A percentile compares a stretch with the other conserved stretches of the same genome.
Conservation (phyloP, 2,888 invertebrate species). For the Tenthredo notha region DNA sequence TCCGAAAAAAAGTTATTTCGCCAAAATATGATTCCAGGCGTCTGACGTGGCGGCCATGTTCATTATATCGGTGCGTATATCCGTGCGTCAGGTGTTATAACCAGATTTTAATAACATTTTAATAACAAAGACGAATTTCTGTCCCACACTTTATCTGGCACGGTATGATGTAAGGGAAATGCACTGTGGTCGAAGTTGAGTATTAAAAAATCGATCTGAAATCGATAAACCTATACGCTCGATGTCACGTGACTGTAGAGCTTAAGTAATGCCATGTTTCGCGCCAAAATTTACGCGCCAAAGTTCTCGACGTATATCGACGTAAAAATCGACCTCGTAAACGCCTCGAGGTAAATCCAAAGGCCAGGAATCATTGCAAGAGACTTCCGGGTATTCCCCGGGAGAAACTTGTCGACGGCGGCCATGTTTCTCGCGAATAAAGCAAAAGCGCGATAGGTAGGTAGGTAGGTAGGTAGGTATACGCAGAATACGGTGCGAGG, state of each 20-base stretch:
- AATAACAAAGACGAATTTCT: background rate
- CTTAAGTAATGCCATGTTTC: background rate
- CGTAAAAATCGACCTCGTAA: background rate
- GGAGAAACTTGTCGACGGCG: conserved; percentile 22
- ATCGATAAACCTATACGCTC: background rate
- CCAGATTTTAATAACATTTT: no score
- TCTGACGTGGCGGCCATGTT: no score
- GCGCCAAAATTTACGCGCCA: conserved; percentile 6
- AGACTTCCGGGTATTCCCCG: conserved; percentile 5
- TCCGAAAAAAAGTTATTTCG: no score
- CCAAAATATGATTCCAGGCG: no score
- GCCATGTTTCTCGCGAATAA: conserved; percentile 17
- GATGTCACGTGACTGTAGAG: background rate
- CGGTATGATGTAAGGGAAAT: background rate
- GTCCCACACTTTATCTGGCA: background rate
- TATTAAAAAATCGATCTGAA: background rate
- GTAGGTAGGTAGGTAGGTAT: background rate
- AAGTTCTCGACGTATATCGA: background rate
- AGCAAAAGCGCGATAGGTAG: background rate
- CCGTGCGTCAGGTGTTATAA: no score
- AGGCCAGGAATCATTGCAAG: conserved; percentile 1
- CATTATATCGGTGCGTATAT: no score
- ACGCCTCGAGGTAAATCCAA: background rate
- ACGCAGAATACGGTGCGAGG: conserved; percentile 2
- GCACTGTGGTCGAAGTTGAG: background rate